These are phyloP conservation scores for Cervus canadensis DNA, from an alignment of 2,113 vertebrate genomes.

Conservation along the genomic window DNA sequence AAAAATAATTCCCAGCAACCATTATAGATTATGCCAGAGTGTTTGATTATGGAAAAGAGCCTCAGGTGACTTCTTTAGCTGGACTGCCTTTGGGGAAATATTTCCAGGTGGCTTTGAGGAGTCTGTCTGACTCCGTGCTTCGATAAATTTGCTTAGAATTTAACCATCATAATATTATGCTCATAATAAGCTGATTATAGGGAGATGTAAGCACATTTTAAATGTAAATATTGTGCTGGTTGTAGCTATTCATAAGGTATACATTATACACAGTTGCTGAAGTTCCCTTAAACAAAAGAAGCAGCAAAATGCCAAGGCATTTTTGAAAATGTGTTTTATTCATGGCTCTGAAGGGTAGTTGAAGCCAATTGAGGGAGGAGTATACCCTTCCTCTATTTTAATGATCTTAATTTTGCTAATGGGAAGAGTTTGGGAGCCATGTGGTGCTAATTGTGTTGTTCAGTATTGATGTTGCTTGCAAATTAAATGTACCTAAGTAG, in stretches of 20 bases:
- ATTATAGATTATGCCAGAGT: not conserved
- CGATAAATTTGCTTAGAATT: conserved; percentile 26
- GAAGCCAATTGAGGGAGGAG: conserved; percentile 8
- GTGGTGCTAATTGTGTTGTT: conserved; percentile 48
- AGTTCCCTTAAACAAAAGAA: conserved; percentile 46
- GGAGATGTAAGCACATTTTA: not conserved
- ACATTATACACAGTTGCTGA: conserved; percentile 32
- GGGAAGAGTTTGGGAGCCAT: conserved; percentile 49
- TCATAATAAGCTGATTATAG: conserved; percentile 31
- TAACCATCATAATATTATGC: conserved; percentile 31
- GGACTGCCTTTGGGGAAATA: not conserved
- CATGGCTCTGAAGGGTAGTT: conserved; percentile 27
- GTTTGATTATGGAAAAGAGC: conserved; percentile 19
- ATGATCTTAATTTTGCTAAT: conserved; percentile 64
- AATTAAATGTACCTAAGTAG: conserved; percentile 67
- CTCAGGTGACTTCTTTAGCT: not conserved
- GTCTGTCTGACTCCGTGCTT: not conserved
- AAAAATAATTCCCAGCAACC: not conserved
- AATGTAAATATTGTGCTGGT: conserved; percentile 1
- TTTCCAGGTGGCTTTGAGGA: conserved; percentile 3
- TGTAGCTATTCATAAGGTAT: not conserved
- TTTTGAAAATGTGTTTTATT: conserved; percentile 50
- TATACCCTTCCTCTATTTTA: conserved; percentile 50
- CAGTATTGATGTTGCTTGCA: conserved; percentile 42
- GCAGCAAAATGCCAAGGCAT: conserved; percentile 35